phyloP scores from a whole-genome alignment of 2,888 invertebrate species.

The Beris morrisii region DNA sequence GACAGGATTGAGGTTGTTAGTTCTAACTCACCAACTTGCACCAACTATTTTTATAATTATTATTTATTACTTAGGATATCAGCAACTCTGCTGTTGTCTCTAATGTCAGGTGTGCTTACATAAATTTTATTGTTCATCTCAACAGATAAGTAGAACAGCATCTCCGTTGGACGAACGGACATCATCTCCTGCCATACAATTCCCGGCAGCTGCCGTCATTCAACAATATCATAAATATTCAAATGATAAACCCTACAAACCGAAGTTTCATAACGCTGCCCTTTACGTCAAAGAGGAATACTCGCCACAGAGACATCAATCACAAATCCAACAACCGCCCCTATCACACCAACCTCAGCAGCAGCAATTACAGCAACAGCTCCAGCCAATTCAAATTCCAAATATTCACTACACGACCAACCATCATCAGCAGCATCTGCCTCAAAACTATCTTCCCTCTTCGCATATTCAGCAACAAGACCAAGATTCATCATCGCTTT shows the following conservation, averaged over 20 bases:
- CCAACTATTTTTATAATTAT: too few species aligned
- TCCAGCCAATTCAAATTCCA: conserved; percentile 24
- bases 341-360: conserved; percentile 32
- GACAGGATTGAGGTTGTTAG: too few species aligned
- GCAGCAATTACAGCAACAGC: conserved; percentile 39
- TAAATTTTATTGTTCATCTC: not conserved
- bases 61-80: too few species aligned
- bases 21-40: too few species aligned
- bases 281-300: conserved; percentile 59
- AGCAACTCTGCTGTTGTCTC: too few species aligned
- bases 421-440: conserved; percentile 3
- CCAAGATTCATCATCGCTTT: not conserved
- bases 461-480: not conserved
- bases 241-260: conserved; percentile 68
- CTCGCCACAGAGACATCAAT: conserved; percentile 40
- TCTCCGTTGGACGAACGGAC: conserved; percentile 54
- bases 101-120: too few species aligned
- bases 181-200: conserved; percentile 41
- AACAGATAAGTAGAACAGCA: conserved; percentile 51
- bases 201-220: conserved; percentile 12
- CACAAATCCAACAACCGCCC: conserved; percentile 33
- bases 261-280: conserved; percentile 72
- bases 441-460: not conserved
- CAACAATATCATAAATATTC: conserved; percentile 50
- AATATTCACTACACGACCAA: not conserved